Evolutionary conservation across 1,140 invertebrate species (phyloP).

Genomic region (Drosophila ohnishii): DNA sequence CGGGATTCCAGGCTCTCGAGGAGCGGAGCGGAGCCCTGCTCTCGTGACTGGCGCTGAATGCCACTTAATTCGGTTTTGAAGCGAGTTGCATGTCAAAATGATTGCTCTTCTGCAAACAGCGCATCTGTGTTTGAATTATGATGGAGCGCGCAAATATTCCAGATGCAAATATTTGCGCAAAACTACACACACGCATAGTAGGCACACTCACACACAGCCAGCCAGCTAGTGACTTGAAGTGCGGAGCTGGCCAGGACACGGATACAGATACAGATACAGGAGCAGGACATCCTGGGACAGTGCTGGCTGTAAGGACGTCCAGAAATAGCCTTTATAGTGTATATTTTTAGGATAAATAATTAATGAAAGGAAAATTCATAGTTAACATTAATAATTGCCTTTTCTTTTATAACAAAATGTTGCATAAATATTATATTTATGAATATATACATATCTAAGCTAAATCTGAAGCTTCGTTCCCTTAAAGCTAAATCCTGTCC

Average conservation of each 20-base stretch:
- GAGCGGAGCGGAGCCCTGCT: constrained; percentile 23
- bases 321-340: background rate
- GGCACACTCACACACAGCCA: constrained; percentile 23
- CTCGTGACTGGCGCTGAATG: constrained; percentile 74
- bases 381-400: too few relatives aligned
- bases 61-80: constrained; percentile 82
- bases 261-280: constrained; percentile 11
- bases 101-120: constrained; percentile 87
- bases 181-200: constrained; percentile 71
- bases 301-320: background rate
- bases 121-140: constrained; percentile 86
- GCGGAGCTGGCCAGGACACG: constrained; percentile 64
- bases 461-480: background rate
- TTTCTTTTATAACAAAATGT: too few relatives aligned
- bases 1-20: constrained; percentile 28
- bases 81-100: constrained; percentile 85
- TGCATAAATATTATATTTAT: too few relatives aligned
- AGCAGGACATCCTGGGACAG: background rate
- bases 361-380: too few relatives aligned
- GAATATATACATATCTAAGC: background rate
- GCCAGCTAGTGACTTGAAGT: constrained; percentile 65
- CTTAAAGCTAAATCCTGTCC: background rate
- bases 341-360: background rate
- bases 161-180: constrained; percentile 86
- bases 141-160: constrained; percentile 87